Evolutionary conservation across 2,797 vertebrate species (phyloP), one percentile per base, ranked within the genome.

Genomic region (Cottoperca gobio): DNA sequence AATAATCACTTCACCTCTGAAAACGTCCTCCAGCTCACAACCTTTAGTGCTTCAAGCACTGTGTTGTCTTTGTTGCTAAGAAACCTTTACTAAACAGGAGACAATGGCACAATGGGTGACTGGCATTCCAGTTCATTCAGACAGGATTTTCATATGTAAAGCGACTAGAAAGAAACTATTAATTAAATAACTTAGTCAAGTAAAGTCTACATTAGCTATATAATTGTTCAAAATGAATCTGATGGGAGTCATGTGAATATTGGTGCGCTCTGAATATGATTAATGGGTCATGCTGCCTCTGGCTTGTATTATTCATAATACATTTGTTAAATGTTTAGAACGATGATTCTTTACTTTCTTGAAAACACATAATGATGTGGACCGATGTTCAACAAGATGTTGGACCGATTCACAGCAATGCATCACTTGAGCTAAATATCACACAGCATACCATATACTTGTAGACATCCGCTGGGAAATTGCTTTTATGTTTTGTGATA

Each of bases 31-130:
- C 60, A 28, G 74, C 75, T 70, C n/a, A 11, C 65, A 76, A 12
- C 57, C 40, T 42, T 45, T 33, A 33, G 73, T 63, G 21, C 42
- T 58, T 57, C 35, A 59, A 58, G 50, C 33, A 37, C 64, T 88
- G 67, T 92, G 90, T 91, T 89, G 86, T 50, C 17, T 60, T 63
- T 76, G 93, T 94, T 93, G 93, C 94, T 91, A 85, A 86, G 94
- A 78, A 85, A 93, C 92, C 40, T 54, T 13, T 45, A 73, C 58
- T 73, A 80, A 87, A 91, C 89, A 84, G 70, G 31, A 53, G 70
- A 85, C 70, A 90, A 83, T 69, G 70, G 55, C 73, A 78, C 77
- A 85, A 57, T 76, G 68, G 28, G n/a, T 31, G 46, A 42, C 31
- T 58, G 43, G 17, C 5, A 49, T 24, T 60, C 6, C 24, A 46